A percentile compares a stretch with the other conserved stretches of the same genome.
phyloP scores from a whole-genome alignment of 2,888 invertebrate genomes.

The Melinaea menophilus region DNA sequence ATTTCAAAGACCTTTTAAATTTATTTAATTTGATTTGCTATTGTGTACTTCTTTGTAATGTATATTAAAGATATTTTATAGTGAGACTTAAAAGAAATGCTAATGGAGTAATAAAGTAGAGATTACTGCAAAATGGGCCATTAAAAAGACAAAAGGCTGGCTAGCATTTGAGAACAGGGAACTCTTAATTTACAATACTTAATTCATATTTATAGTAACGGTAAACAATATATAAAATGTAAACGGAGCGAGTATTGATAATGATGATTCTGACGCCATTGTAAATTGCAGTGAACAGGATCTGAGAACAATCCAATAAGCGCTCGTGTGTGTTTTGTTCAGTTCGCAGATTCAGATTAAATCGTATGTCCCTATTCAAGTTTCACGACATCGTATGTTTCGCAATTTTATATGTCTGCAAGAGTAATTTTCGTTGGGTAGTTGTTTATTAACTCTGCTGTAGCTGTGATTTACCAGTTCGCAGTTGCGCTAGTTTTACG shows the following conservation, averaged over 20 bases:
- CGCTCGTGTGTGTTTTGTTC: conserved; percentile 31
- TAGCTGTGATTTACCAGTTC: conserved; percentile 27
- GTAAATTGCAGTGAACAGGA: conserved; percentile 31
- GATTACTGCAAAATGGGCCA: conserved; percentile 33
- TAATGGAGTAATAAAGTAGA: conserved; percentile 33
- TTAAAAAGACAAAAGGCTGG: conserved; percentile 34
- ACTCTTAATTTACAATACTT: conserved; percentile 21
- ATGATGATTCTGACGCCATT: conserved; percentile 27
- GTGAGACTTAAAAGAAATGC: conserved; percentile 29
- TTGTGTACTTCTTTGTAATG: not conserved
- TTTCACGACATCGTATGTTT: conserved; percentile 30
- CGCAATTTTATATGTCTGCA: conserved; percentile 30
- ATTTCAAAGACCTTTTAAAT: not conserved
- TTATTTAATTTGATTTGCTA: conserved; percentile 3
- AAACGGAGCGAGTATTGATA: conserved; percentile 19
- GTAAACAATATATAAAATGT: conserved; percentile 8
- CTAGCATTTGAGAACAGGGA: conserved; percentile 27
- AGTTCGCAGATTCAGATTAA: conserved; percentile 33
- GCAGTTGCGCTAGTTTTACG: conserved; percentile 16
- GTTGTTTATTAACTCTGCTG: conserved; percentile 29
- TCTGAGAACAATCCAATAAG: conserved; percentile 37
- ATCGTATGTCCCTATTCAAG: conserved; percentile 34
- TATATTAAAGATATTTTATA: conserved; percentile 26
- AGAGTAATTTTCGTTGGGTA: conserved; percentile 24
- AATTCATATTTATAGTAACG: conserved; percentile 15